Percentiles rank a stretch among this genome's conserved stretches.
Evolutionary conservation across 2,113 vertebrate genomes (phyloP).

Genomic region (Leucosticte australis): DNA sequence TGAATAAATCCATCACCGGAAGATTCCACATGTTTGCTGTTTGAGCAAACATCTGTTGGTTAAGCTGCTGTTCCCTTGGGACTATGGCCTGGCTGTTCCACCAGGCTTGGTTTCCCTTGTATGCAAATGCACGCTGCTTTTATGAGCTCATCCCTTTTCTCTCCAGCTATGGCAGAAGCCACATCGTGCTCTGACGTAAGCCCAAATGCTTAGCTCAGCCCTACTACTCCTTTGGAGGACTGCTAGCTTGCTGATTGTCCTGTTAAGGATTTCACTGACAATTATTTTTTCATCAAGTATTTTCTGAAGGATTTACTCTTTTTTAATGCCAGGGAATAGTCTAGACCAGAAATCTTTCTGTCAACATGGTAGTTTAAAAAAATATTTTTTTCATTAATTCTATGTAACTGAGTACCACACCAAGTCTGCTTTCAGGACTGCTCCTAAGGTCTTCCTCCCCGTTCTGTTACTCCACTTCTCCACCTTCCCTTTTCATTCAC

Average conservation of each 20-base stretch:
- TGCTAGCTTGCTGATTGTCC: neutral
- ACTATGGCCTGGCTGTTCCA: conserved; percentile 37
- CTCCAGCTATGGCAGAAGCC: neutral
- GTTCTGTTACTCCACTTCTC: neutral
- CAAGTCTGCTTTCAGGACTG: neutral
- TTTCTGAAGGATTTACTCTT: neutral
- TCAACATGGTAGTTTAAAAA: neutral
- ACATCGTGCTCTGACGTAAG: neutral
- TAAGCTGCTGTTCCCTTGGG: conserved; percentile 44
- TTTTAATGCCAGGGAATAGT: neutral
- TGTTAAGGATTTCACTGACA: neutral
- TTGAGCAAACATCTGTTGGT: conserved; percentile 62
- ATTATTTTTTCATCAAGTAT: neutral
- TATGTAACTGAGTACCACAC: neutral
- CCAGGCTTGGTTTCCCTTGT: conserved; percentile 34
- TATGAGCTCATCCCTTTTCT: conserved; percentile 1
- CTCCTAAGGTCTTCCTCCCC: neutral
- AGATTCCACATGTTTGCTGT: conserved; percentile 66
- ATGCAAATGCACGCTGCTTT: neutral
- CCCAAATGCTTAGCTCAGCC: neutral
- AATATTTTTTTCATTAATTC: neutral
- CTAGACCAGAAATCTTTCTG: neutral
- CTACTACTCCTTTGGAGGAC: neutral
- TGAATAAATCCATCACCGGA: conserved; percentile 64
- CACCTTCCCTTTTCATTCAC: neutral